phyloP scores from a whole-genome alignment of 2,113 vertebrate species.

The Motacilla tschutschensis region DNA sequence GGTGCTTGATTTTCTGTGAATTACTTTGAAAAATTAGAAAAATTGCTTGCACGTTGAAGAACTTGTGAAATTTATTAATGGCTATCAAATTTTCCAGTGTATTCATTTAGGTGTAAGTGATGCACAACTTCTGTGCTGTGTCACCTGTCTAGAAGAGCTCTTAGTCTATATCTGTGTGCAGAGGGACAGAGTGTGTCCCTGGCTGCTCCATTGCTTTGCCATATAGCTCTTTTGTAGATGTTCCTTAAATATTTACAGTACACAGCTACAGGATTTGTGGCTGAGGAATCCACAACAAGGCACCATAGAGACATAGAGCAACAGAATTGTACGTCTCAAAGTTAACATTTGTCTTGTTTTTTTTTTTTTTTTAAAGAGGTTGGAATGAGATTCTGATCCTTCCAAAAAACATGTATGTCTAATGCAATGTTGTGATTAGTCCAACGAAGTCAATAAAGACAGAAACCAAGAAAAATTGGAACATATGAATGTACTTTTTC shows the following conservation, averaged over 20 bases:
- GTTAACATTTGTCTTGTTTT: background rate
- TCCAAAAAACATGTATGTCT: background rate
- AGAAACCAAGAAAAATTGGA: constrained; percentile 3
- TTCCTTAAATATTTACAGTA: background rate
- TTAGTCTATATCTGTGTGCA: background rate
- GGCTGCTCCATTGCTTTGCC: background rate
- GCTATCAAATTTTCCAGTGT: background rate
- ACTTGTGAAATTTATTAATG: background rate
- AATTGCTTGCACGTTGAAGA: background rate
- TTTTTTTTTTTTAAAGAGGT: background rate
- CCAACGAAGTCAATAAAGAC: background rate
- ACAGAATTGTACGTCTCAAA: background rate
- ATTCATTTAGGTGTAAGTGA: background rate
- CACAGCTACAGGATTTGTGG: background rate
- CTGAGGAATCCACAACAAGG: background rate
- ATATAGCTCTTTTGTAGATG: background rate
- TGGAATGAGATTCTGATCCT: background rate
- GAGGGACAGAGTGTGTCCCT: background rate
- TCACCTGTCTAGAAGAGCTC: background rate
- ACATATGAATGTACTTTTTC: constrained; percentile 10
- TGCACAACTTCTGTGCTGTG: background rate
- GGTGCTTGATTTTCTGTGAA: background rate
- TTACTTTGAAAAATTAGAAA: background rate
- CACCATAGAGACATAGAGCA: background rate
- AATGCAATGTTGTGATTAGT: background rate